Conservation (phyloP, 2,888 invertebrate genomes). For the Hypena proboscidalis region DNA sequence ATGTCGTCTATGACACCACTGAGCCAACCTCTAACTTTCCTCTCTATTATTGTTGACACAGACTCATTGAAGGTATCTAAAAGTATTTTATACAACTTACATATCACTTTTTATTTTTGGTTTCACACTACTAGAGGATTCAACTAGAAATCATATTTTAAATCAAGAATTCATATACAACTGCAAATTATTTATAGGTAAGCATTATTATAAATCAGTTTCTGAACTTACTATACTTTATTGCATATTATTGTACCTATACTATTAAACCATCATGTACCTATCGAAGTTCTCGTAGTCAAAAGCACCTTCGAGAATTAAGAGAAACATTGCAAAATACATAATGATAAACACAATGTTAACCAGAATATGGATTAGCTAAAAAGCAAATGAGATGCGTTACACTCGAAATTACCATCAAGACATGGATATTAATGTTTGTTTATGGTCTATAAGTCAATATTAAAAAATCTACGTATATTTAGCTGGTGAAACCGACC, state of each 20-base stretch:
- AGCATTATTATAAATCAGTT: no score
- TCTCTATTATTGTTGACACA: slow-evolving; percentile 76
- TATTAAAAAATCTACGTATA: slow-evolving; percentile 25
- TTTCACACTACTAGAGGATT: background rate
- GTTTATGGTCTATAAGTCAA: slow-evolving; percentile 20
- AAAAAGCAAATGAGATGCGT: slow-evolving; percentile 18
- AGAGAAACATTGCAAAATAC: no score
- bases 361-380: slow-evolving; percentile 1
- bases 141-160: background rate
- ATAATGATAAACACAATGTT: background rate
- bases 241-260: no score
- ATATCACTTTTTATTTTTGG: background rate
- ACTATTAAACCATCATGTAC: no score
- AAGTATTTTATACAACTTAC: slow-evolving; percentile 17
- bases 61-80: slow-evolving; percentile 79
- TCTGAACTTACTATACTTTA: no score
- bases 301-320: no score
- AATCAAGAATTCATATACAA: background rate
- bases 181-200: background rate
- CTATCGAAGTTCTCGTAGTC: no score
- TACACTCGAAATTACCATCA: slow-evolving; percentile 3
- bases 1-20: slow-evolving; percentile 84
- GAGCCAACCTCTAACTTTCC: slow-evolving; percentile 79
- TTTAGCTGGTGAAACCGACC: slow-evolving; percentile 73
- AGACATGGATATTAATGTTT: slow-evolving; percentile 9